Percentiles rank a stretch among this genome's conserved stretches.
Conservation (phyloP, 2,888 invertebrate species). For the Melanostoma scalare region DNA sequence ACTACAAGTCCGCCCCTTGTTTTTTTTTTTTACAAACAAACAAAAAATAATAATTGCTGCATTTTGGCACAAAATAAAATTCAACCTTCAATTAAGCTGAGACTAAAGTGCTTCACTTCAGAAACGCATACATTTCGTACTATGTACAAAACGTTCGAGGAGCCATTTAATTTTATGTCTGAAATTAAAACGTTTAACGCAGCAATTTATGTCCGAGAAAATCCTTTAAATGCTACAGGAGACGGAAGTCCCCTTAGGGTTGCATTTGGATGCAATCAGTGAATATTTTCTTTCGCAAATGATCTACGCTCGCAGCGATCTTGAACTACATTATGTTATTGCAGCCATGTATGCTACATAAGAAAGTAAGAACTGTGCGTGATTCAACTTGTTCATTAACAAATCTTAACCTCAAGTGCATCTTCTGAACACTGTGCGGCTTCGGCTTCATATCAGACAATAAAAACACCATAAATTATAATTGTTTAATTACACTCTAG, state of each 20-base stretch:
- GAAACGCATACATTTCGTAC: slow-evolving; percentile 1
- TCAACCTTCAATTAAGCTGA: slow-evolving; percentile 64
- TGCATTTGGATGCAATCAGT: slow-evolving; percentile 67
- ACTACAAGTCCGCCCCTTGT: slow-evolving; percentile 18
- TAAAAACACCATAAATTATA: slow-evolving; percentile 73
- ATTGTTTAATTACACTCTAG: slow-evolving; percentile 71
- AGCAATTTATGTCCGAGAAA: slow-evolving; percentile 67
- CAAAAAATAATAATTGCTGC: slow-evolving; percentile 60
- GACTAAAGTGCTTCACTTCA: slow-evolving; percentile 46
- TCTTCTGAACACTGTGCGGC: slow-evolving; percentile 14
- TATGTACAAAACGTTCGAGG: slow-evolving; percentile 21
- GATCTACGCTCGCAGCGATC: slow-evolving; percentile 65
- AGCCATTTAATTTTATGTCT: slow-evolving; percentile 68
- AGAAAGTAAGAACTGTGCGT: slow-evolving; percentile 47
- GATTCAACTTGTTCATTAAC: slow-evolving; percentile 70
- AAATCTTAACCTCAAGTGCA: slow-evolving; percentile 65
- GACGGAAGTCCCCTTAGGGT: slow-evolving; percentile 45
- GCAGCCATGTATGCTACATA: slow-evolving; percentile 21
- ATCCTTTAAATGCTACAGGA: slow-evolving; percentile 38
- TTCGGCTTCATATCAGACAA: slow-evolving; percentile 56
- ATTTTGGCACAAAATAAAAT: slow-evolving; percentile 69
- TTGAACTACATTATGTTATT: slow-evolving; percentile 37
- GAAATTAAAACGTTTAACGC: slow-evolving; percentile 73
- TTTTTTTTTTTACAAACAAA: neutral
- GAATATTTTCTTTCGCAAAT: slow-evolving; percentile 68